Evolutionary conservation across 2,797 vertebrate genomes (phyloP).

Genomic region (Pangasius djambal): DNA sequence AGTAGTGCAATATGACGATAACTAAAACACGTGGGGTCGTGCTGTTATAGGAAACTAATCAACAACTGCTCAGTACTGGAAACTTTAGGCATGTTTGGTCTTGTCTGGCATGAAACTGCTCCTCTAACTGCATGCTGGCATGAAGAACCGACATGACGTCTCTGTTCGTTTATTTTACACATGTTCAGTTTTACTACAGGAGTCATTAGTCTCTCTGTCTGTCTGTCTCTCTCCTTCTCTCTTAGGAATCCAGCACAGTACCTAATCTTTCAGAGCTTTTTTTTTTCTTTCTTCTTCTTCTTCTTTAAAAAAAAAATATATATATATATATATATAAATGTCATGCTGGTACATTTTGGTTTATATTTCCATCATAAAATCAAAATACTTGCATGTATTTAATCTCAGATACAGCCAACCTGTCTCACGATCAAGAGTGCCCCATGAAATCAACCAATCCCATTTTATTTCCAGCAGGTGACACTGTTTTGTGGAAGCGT

Average conservation of each 20-base stretch:
- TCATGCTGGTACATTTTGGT: not conserved
- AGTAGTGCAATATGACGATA: not conserved
- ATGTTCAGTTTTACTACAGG: constrained; percentile 48
- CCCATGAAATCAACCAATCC: not conserved
- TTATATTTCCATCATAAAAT: not conserved
- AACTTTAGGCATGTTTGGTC: not conserved
- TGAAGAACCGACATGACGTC: constrained; percentile 37
- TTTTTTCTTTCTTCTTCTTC: not conserved
- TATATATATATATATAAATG: no score
- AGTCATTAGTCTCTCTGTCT: constrained; percentile 23
- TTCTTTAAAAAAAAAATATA: not conserved
- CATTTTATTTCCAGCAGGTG: not conserved
- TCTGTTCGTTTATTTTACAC: constrained; percentile 50
- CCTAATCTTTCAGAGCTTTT: not conserved
- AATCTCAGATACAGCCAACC: not conserved
- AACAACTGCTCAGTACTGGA: not conserved
- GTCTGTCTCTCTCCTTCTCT: constrained; percentile 11
- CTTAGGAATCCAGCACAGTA: not conserved
- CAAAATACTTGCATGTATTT: not conserved
- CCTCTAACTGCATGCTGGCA: constrained; percentile 20
- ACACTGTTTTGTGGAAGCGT: not conserved
- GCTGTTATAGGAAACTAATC: not conserved
- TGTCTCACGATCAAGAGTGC: not conserved
- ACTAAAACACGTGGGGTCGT: not conserved
- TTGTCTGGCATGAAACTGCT: not conserved